Percentiles rank a stretch among this genome's conserved stretches.
Conservation (phyloP, 2,113 vertebrate species). For the Brienomyrus brachyistius region DNA sequence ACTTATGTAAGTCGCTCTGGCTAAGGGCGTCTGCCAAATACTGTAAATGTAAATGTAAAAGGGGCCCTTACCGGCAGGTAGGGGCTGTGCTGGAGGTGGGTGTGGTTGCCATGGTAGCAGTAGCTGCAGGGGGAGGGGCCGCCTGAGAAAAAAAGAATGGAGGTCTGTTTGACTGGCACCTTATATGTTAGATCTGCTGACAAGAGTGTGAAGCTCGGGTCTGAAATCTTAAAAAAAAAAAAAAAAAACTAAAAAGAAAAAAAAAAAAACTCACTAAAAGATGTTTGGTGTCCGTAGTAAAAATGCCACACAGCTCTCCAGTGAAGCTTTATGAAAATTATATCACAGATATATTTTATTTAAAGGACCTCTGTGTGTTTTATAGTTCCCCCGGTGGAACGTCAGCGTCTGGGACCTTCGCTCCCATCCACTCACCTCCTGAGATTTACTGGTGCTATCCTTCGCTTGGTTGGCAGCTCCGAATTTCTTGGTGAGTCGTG, state of each 20-base stretch:
- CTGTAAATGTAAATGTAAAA: too few species aligned
- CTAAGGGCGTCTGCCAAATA: too few species aligned
- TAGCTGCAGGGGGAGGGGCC: neutral
- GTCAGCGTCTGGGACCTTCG: neutral
- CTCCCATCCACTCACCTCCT: conserved; percentile 63
- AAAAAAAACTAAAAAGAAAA: neutral
- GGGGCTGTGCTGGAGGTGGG: neutral
- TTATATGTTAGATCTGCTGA: neutral
- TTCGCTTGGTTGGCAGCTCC: conserved; percentile 77
- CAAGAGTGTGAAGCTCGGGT: neutral
- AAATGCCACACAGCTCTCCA: neutral
- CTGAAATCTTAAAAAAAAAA: neutral
- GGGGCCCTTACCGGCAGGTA: neutral
- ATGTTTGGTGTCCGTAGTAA: neutral
- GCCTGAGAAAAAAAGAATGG: neutral
- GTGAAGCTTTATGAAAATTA: neutral
- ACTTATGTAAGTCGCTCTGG: too few species aligned
- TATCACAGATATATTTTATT: neutral
- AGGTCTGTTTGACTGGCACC: neutral
- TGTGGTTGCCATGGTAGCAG: neutral
- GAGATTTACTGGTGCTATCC: conserved; percentile 81
- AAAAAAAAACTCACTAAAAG: neutral
- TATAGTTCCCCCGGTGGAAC: neutral
- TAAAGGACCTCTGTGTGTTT: neutral
- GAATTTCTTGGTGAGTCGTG: conserved; percentile 85